Evolutionary conservation across 2,888 invertebrate species (phyloP), one percentile per base, ranked within the genome.

Genomic region (Choreutis nemorana): DNA sequence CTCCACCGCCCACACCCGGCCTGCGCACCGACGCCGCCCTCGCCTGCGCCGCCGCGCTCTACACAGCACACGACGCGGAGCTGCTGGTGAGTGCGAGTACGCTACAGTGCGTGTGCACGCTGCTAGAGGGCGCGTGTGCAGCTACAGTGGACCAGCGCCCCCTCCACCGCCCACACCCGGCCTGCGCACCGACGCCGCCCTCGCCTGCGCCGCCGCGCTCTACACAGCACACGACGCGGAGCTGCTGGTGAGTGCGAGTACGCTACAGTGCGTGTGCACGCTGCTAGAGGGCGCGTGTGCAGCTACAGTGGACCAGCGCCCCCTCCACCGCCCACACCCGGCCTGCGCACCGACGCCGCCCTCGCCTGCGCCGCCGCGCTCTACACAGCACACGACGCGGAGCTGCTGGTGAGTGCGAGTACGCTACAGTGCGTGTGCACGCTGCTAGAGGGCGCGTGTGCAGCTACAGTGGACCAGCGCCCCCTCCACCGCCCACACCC

Each of bases 361-460:
- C 36, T 46, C 3, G 30, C 39, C 29, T 36, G 51, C 24, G 39
- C 49, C 30, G 39, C 52, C 15, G 59, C 70, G 32, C 43, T 73
- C 2, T 68, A 55, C 42, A 58, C 73, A 0, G 45, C 61, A 10
- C 45, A 45, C 1, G 70, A 77, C 28, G 58, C 65, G 3, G 61
- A 63, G 1, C 32, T 49, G 5, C 40, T 71, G 50, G 75, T 73
- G n/a, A n/a, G n/a, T n/a, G n/a, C n/a, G n/a, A n/a, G n/a, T n/a
- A n/a, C n/a, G n/a, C n/a, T n/a, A n/a, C n/a, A n/a, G 48, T 87
- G 87, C 43, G 85, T 94, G 41, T 87, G 88, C 36, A 85, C 89
- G 32, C 82, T 94, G 29, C 75, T 95, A 42, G 93, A 93, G 51
- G 71, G 83, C 21, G 64, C 71, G 32, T 61, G 48, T 33, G 48